Evolutionary conservation across 2,888 invertebrate species (phyloP).

Genomic region (Epinotia nisella): DNA sequence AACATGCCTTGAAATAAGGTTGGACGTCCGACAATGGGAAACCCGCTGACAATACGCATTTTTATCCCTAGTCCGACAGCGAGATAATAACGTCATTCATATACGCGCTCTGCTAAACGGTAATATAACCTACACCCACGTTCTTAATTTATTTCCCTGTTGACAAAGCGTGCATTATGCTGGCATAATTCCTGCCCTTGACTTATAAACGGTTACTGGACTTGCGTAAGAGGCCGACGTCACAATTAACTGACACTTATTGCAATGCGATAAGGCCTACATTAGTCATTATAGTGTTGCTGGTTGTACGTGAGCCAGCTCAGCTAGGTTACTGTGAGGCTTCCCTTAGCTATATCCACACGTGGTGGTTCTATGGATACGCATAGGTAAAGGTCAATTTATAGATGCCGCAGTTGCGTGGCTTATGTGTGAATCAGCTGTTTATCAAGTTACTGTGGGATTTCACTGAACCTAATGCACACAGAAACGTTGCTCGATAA

Average conservation of each 20-base stretch:
- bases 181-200: slow-evolving; percentile 26
- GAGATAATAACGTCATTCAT: slow-evolving; percentile 1
- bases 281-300: neutral
- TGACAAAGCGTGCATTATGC: slow-evolving; percentile 18
- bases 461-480: neutral
- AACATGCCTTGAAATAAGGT: neutral
- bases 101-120: neutral
- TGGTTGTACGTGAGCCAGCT: slow-evolving; percentile 28
- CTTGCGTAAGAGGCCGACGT: slow-evolving; percentile 14
- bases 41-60: neutral
- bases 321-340: slow-evolving; percentile 31
- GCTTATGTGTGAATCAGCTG: neutral
- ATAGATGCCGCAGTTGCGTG: neutral
- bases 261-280: neutral
- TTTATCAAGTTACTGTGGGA: slow-evolving; percentile 1
- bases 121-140: neutral
- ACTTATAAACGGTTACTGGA: slow-evolving; percentile 25
- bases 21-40: neutral
- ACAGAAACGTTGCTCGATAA: too few relatives aligned
- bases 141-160: slow-evolving; percentile 6
- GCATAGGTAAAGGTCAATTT: slow-evolving; percentile 9
- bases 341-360: slow-evolving; percentile 24
- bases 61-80: neutral
- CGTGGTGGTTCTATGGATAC: neutral
- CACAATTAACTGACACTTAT: neutral